These are phyloP conservation scores for Malthinus seriepunctatus DNA, from an alignment of 2,888 invertebrate species.

Conservation along the genomic window DNA sequence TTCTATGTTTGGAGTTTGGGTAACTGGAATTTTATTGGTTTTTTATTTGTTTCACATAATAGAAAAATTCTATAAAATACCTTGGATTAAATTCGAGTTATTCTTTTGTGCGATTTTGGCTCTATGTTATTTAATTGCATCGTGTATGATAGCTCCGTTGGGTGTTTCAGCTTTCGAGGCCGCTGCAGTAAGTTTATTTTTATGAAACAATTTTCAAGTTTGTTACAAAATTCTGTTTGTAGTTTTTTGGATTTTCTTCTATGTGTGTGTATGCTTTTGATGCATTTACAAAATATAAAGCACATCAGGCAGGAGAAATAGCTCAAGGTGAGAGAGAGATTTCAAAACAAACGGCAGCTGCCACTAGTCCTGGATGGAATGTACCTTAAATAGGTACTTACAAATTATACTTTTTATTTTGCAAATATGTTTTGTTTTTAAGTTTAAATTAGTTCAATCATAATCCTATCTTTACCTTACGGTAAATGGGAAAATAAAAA, in stretches of 20 bases:
- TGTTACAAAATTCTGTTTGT: slow-evolving; percentile 47
- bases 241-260: slow-evolving; percentile 87
- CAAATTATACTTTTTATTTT: not conserved
- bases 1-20: slow-evolving; percentile 84
- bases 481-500: no score
- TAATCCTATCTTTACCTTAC: no score
- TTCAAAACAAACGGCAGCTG: slow-evolving; percentile 65
- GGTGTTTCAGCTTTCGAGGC: slow-evolving; percentile 64
- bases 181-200: slow-evolving; percentile 69
- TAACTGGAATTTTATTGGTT: slow-evolving; percentile 75
- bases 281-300: slow-evolving; percentile 76
- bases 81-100: slow-evolving; percentile 85
- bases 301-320: slow-evolving; percentile 66
- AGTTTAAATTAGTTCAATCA: not conserved
- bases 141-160: slow-evolving; percentile 68
- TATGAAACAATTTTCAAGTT: not conserved
- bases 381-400: not conserved
- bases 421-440: not conserved
- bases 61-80: slow-evolving; percentile 82
- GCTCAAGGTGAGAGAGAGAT: slow-evolving; percentile 73
- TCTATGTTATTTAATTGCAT: slow-evolving; percentile 74
- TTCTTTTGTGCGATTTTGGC: slow-evolving; percentile 75
- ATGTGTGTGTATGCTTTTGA: slow-evolving; percentile 80
- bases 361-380: slow-evolving; percentile 39
- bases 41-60: slow-evolving; percentile 85